Conservation (phyloP, 2,888 invertebrate species). For the Apoderus coryli region DNA sequence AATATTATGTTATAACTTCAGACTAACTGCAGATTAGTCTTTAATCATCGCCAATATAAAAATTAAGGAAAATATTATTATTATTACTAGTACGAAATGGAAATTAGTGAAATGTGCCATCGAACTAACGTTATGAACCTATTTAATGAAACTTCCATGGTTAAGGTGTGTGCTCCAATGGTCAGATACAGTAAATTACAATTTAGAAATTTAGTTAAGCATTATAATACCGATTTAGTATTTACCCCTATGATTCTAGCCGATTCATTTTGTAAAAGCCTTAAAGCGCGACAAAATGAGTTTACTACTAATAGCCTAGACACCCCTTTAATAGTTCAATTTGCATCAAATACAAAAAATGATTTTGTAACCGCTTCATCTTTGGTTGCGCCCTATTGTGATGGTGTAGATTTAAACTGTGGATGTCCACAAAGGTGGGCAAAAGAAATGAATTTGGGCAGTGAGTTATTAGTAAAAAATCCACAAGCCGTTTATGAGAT, state of each 20-base stretch:
- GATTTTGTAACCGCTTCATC: constrained; percentile 79
- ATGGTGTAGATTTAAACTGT: constrained; percentile 93
- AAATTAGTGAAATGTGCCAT: too few relatives aligned
- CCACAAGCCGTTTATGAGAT: constrained; percentile 76
- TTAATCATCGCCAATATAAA: too few relatives aligned
- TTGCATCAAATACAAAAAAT: constrained; percentile 73
- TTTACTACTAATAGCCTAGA: constrained; percentile 49
- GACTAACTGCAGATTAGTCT: too few relatives aligned
- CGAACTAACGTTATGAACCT: constrained; percentile 47
- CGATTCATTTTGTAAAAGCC: constrained; percentile 80
- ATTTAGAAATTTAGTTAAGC: constrained; percentile 59
- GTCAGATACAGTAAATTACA: constrained; percentile 81
- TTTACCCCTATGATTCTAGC: constrained; percentile 97
- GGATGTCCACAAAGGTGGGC: constrained; percentile 98
- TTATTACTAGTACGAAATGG: too few relatives aligned
- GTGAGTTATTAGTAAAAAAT: constrained; percentile 61
- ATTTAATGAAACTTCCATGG: constrained; percentile 45
- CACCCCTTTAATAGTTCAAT: constrained; percentile 80
- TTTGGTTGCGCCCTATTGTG: constrained; percentile 62
- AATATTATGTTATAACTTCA: too few relatives aligned
- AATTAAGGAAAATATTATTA: too few relatives aligned
- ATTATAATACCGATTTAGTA: constrained; percentile 75
- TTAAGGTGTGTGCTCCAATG: constrained; percentile 89
- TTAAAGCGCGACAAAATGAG: constrained; percentile 71
- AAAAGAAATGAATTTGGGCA: constrained; percentile 79